Conservation (phyloP, 2,113 vertebrate species). For the Mastomys natalensis region DNA sequence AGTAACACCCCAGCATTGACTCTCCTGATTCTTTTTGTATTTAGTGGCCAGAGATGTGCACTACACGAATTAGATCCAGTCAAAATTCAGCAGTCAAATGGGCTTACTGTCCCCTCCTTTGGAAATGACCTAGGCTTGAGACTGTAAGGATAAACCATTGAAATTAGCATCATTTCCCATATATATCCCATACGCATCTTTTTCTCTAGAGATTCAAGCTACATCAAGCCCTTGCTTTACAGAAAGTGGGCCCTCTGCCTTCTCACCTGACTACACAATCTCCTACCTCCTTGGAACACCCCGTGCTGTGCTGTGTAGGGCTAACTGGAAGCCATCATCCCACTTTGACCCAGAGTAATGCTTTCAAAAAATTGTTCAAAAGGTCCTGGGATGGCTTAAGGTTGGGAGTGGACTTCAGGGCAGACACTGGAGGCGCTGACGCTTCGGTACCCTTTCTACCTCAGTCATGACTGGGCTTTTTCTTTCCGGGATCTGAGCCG, state of each 20-base stretch:
- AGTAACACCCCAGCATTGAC: slow-evolving; percentile 59
- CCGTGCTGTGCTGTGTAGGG: neutral
- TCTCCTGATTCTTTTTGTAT: slow-evolving; percentile 77
- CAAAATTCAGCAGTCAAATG: slow-evolving; percentile 55
- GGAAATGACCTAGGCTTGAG: slow-evolving; percentile 51
- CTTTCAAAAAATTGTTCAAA: slow-evolving; percentile 56
- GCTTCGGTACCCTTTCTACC: neutral
- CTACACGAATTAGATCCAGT: slow-evolving; percentile 68
- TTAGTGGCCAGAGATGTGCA: slow-evolving; percentile 75
- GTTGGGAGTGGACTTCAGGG: neutral
- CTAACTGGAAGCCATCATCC: neutral
- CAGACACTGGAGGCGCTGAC: neutral
- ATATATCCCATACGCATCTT: neutral
- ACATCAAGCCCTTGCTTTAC: neutral
- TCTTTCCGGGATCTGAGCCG: slow-evolving; percentile 57
- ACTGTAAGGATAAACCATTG: slow-evolving; percentile 69
- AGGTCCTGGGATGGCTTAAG: neutral
- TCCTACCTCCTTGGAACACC: neutral
- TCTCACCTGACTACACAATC: neutral
- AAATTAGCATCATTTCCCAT: slow-evolving; percentile 41
- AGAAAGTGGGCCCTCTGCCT: neutral
- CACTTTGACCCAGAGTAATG: neutral
- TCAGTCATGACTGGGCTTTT: slow-evolving; percentile 59
- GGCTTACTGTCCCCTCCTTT: neutral
- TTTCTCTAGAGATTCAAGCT: neutral